Conservation (phyloP, 2,113 vertebrate species). For the Gallinago undulata region DNA sequence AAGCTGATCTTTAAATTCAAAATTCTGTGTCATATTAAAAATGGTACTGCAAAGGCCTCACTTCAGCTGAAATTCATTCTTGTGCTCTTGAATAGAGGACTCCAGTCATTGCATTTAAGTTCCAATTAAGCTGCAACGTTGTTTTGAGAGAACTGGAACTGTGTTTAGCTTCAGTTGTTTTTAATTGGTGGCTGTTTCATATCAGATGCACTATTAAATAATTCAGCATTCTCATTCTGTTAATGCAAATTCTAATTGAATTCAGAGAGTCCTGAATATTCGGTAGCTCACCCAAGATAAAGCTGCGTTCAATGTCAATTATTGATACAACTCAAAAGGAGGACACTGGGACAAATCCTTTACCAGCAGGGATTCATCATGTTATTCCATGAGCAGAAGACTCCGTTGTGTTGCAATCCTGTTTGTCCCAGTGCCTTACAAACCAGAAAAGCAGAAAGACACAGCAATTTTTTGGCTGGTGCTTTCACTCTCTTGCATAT, state of each 20-base stretch:
- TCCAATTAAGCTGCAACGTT: not conserved
- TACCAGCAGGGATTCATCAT: not conserved
- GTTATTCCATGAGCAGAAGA: not conserved
- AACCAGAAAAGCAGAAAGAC: not conserved
- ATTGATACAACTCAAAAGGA: not conserved
- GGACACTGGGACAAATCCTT: not conserved
- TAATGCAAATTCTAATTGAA: not conserved
- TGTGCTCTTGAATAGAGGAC: not conserved
- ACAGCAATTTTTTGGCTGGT: not conserved
- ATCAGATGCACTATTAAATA: not conserved
- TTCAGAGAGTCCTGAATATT: not conserved
- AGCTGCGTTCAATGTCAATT: not conserved
- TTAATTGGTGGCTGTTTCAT: not conserved
- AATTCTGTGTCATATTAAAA: not conserved
- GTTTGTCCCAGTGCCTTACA: not conserved
- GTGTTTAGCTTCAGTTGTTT: not conserved
- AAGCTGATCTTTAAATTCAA: not conserved
- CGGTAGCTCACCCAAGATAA: not conserved
- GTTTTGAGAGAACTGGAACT: not conserved
- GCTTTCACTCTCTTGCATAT: not conserved
- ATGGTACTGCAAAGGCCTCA: not conserved
- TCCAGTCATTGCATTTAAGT: not conserved
- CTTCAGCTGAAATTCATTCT: not conserved
- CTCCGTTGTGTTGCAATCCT: rapidly evolving
- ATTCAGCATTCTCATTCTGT: not conserved